A percentile compares a stretch with the other conserved stretches of the same genome.
These are phyloP conservation scores for Hirtodrosophila duncani DNA, from an alignment of 2,888 invertebrate species.

Conservation along the genomic window DNA sequence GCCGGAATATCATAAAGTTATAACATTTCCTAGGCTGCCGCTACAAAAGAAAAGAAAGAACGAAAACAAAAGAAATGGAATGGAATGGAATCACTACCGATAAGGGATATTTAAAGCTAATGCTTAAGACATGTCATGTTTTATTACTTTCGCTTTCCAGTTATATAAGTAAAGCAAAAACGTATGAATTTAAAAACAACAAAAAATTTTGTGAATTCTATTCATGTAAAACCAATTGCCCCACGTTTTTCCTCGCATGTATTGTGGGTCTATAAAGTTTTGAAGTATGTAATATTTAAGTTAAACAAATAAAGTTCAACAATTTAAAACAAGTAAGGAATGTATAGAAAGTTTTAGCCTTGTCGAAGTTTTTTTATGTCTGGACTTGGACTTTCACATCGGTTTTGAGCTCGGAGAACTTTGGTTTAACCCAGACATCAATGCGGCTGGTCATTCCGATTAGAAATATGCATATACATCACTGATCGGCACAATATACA, in stretches of 20 bases:
- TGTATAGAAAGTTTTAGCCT: too few relatives aligned
- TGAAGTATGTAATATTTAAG: conserved; percentile 67
- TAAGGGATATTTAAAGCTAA: conserved; percentile 53
- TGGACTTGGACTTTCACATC: too few relatives aligned
- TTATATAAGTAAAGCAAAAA: conserved; percentile 20
- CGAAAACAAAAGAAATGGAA: background rate
- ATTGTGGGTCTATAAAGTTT: conserved; percentile 54
- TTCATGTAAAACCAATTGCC: conserved; percentile 52
- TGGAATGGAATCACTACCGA: conserved; percentile 48
- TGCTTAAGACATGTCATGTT: conserved; percentile 42
- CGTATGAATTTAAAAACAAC: conserved; percentile 36
- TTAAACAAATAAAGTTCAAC: conserved; percentile 66
- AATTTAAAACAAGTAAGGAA: conserved; percentile 55
- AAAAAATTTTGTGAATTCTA: conserved; percentile 32
- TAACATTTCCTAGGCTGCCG: too few relatives aligned
- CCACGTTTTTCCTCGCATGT: conserved; percentile 57
- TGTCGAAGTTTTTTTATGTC: too few relatives aligned
- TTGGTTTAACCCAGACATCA: too few relatives aligned
- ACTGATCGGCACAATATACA: too few relatives aligned
- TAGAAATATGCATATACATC: too few relatives aligned
- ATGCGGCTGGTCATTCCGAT: too few relatives aligned
- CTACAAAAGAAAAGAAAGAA: too few relatives aligned
- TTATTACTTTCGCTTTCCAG: conserved; percentile 45
- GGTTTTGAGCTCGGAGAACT: too few relatives aligned
- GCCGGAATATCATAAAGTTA: conserved; percentile 19